Conservation (phyloP, 1,140 invertebrate species). For the Magallana gigas region DNA sequence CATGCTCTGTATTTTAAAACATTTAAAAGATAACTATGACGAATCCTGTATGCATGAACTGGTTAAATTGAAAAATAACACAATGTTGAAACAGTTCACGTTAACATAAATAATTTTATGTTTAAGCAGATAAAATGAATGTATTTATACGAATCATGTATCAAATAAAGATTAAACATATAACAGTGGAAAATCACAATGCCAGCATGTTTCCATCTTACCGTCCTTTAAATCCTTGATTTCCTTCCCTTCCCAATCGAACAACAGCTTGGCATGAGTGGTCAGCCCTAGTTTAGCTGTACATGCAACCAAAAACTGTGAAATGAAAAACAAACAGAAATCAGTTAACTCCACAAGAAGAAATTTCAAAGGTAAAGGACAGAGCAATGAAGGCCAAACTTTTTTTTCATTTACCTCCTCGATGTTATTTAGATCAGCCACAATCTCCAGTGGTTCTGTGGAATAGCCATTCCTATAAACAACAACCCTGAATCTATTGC, state of each 20-base stretch:
- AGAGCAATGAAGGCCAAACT: background rate
- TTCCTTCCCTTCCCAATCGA: conserved; percentile 77
- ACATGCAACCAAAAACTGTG: conserved; percentile 75
- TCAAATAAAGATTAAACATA: no score
- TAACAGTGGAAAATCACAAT: no score
- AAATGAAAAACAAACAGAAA: background rate
- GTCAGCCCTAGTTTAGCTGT: conserved; percentile 74
- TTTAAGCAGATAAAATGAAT: no score
- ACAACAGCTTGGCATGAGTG: conserved; percentile 73
- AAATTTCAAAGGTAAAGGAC: no score
- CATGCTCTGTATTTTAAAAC: no score
- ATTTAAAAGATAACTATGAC: no score
- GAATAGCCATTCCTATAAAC: conserved; percentile 76
- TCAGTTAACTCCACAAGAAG: no score
- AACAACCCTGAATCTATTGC: conserved; percentile 73
- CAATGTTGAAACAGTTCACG: no score
- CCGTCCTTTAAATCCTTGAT: conserved; percentile 73
- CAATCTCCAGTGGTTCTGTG: conserved; percentile 73
- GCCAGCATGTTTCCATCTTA: conserved; percentile 59
- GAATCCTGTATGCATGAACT: no score
- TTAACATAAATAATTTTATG: no score
- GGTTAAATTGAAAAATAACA: no score
- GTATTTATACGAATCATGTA: no score
- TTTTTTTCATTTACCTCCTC: conserved; percentile 69
- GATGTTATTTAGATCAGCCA: conserved; percentile 72